phyloP scores from a whole-genome alignment of 2,797 vertebrate genomes.

The Myoxocephalus aenaeus region DNA sequence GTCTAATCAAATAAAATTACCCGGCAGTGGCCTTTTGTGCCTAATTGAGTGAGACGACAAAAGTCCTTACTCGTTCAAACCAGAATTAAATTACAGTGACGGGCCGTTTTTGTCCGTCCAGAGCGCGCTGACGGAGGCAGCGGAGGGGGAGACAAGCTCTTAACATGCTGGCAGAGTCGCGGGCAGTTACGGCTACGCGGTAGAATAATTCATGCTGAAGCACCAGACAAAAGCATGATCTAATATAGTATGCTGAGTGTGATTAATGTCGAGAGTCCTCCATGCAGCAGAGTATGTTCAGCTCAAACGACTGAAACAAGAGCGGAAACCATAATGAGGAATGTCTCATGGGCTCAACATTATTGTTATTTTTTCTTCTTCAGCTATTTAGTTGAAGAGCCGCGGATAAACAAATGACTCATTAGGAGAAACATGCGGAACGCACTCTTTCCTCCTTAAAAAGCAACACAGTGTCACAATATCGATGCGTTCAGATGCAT shows the following conservation, averaged over 20 bases:
- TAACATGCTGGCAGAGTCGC: conserved; percentile 44
- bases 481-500: not conserved
- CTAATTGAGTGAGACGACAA: conserved; percentile 70
- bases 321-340: conserved; percentile 17
- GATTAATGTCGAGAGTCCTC: conserved; percentile 55
- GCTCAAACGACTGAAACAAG: conserved; percentile 23
- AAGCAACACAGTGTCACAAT: not conserved
- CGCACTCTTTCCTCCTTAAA: not conserved
- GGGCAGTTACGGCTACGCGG: conserved; percentile 7
- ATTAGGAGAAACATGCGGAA: not conserved
- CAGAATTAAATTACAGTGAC: conserved; percentile 68
- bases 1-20: conserved; percentile 54
- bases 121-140: conserved; percentile 26
- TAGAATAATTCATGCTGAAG: conserved; percentile 66
- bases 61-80: conserved; percentile 60
- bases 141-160: not conserved
- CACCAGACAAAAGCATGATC: conserved; percentile 62
- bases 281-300: conserved; percentile 25
- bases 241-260: conserved; percentile 52
- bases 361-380: not conserved
- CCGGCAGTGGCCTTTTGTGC: conserved; percentile 55
- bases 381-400: conserved; percentile 6
- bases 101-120: conserved; percentile 36
- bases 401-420: not conserved
- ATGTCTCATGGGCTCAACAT: not conserved